Evolutionary conservation across 2,888 invertebrate genomes (phyloP), one percentile per base, ranked within the genome.

Genomic region (Galeopsomyia nigrocyanea): DNA sequence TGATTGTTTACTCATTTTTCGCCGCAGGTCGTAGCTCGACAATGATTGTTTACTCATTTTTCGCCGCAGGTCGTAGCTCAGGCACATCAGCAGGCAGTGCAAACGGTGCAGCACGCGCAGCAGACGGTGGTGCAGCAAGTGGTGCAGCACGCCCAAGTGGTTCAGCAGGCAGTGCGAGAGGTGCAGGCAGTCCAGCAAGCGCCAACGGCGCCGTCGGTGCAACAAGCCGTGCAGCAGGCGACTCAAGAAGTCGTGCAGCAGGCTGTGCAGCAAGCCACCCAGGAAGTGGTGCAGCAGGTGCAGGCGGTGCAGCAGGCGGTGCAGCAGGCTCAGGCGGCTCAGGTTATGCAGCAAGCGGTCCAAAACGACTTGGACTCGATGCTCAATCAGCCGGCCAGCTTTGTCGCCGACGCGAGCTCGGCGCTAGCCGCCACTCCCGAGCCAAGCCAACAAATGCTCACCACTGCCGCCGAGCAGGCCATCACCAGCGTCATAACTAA

Each of bases 321-420:
- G 3, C 86, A 86, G 47, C 86, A 86, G 21, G 86, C 84, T 0
- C 86, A 86, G 72, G 86, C 86, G 0, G 86, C 86, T 0, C 86
- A 86, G 61, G 86, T 82, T 0, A 84, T 86, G 84, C 86, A 86
- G 47, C 85, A 86, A 17, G 86, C 86, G 0, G 86, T 86, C 1
- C 85, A 86, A n/a, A 86, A 86, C 71, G 86, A 86, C 60, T 86
- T 86, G 2, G 83, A 84, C 0, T 84, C 84, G 3, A 84, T 86
- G 82, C 73, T 86, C 16, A 84, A 80, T 56, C 85, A 86, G 51
- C 84, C 86, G 0, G 86, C 83, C 0, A 82, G 84, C 3, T 85
- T 86, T 53, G 85, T 86, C 0, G 86, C 83, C 0, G 86, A 86
- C 67, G 86, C 86, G 0, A 86, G 86, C 51, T 86, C 86, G 0